These are phyloP conservation scores for Parauchenoglanis punctatus DNA, from an alignment of 2,797 vertebrate genomes.

Conservation along the genomic window DNA sequence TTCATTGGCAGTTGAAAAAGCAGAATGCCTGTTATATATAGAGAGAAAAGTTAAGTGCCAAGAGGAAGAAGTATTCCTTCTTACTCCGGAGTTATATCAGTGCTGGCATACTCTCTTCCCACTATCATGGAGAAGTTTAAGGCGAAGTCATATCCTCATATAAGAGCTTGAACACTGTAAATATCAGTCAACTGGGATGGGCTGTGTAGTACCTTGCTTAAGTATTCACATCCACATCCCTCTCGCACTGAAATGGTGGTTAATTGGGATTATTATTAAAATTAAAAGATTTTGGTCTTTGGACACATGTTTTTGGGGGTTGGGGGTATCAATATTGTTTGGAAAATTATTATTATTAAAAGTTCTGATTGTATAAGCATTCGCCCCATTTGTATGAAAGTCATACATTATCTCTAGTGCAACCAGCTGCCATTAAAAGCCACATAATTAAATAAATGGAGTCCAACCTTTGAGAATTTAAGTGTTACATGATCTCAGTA, in stretches of 20 bases:
- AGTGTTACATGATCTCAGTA: neutral
- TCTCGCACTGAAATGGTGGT: too few relatives aligned
- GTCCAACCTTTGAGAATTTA: neutral
- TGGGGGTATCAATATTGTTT: too few relatives aligned
- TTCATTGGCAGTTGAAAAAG: neutral
- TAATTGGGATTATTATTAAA: neutral
- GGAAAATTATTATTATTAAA: too few relatives aligned
- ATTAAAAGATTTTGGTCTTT: neutral
- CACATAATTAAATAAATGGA: neutral
- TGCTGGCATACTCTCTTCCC: neutral
- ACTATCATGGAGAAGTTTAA: neutral
- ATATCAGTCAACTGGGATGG: neutral
- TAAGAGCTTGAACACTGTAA: neutral
- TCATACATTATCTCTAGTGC: neutral
- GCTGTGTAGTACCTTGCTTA: neutral
- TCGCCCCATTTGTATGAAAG: neutral
- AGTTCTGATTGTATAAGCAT: neutral
- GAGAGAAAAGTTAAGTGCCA: neutral
- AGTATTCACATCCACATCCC: neutral
- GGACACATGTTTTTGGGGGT: too few relatives aligned
- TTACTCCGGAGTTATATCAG: neutral
- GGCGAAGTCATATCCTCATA: neutral
- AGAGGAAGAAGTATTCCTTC: neutral
- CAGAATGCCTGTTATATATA: neutral
- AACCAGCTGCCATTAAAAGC: neutral